phyloP scores from a whole-genome alignment of 2,797 vertebrate species.

The Agapornis canus region DNA sequence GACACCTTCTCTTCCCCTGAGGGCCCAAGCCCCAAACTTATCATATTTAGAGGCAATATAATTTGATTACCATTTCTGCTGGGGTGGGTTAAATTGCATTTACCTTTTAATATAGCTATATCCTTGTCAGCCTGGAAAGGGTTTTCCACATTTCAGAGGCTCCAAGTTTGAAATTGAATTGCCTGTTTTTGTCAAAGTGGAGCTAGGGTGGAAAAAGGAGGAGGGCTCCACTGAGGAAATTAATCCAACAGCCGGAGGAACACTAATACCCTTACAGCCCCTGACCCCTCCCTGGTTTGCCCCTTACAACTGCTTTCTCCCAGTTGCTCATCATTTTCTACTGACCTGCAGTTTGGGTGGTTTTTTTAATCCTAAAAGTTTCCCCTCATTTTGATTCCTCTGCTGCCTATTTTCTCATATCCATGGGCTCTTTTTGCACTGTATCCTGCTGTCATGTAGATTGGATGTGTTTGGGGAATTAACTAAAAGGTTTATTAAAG shows the following conservation, averaged over 20 bases:
- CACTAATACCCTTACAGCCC: not conserved
- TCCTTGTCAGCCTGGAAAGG: conserved; percentile 42
- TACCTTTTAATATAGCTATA: conserved; percentile 71
- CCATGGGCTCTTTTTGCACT: conserved; percentile 3
- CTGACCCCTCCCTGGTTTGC: not conserved
- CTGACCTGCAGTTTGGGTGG: not conserved
- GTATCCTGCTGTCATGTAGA: conserved; percentile 53
- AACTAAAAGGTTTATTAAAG: conserved; percentile 72
- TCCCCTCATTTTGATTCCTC: conserved; percentile 43
- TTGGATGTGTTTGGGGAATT: conserved; percentile 64
- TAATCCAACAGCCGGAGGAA: not conserved
- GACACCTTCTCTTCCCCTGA: conserved; percentile 43
- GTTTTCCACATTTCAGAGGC: conserved; percentile 8
- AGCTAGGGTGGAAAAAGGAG: not conserved
- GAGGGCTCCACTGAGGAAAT: not conserved
- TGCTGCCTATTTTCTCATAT: not conserved
- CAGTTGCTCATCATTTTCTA: not conserved
- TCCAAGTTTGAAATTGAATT: conserved; percentile 8
- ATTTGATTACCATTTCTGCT: conserved; percentile 76
- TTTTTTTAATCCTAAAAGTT: conserved; percentile 53
- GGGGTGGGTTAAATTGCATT: conserved; percentile 74
- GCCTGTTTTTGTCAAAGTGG: conserved; percentile 16
- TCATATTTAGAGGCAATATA: conserved; percentile 69
- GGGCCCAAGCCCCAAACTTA: conserved; percentile 63
- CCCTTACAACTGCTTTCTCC: not conserved